Base-by-base conservation (phyloP, 2,797 vertebrate species). In the Yasuhikotakia modesta region DNA sequence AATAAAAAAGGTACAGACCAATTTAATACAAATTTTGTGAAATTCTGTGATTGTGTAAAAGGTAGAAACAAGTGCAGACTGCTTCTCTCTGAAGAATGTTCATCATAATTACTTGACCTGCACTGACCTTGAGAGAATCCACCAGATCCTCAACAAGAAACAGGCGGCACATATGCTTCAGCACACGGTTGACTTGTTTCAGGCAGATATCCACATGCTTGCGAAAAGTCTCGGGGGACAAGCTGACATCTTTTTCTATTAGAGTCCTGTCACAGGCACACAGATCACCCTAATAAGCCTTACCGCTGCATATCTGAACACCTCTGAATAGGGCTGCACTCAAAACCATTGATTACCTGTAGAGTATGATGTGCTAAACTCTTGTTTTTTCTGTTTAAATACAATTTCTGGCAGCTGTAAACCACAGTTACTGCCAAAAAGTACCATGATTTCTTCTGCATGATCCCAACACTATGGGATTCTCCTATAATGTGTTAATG, bases 61-160 rank as follows among this genome's bases (percentile, higher is more conserved):
- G 52, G 45, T 0, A 1, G 16, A 45, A 45, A 17, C 4, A 39
- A 10, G 2, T 30, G 50, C 19, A 4, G 12, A 27, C 11, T 3
- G n/a, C 6, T 32, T 52, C 4, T 11, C 4, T 35, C 1, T 43
- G 10, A 2, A 43, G 39, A 43, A 27, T 35, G 14, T 21, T 16
- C 52, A 1, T 13, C 46, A 10, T 74, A 53, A 58, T 43, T 10
- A 45, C 48, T 8, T 2, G 80, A 60, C 53, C 12, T 14, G 12
- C 22, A 61, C 91, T 88, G 78, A 97, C 96, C 95, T 97, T 98
- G 60, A 98, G 91, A 61, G 96, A 98, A 89, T 98, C 96, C 73
- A 98, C 93, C 2, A 98, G 91, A 84, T 98, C 96, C 83, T 98
- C 95, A 4, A 98, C 95, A 87, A 98, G 89, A 87, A 98, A 97